phyloP scores from a whole-genome alignment of 2,797 vertebrate genomes.

The Sebastes taczanowskii region DNA sequence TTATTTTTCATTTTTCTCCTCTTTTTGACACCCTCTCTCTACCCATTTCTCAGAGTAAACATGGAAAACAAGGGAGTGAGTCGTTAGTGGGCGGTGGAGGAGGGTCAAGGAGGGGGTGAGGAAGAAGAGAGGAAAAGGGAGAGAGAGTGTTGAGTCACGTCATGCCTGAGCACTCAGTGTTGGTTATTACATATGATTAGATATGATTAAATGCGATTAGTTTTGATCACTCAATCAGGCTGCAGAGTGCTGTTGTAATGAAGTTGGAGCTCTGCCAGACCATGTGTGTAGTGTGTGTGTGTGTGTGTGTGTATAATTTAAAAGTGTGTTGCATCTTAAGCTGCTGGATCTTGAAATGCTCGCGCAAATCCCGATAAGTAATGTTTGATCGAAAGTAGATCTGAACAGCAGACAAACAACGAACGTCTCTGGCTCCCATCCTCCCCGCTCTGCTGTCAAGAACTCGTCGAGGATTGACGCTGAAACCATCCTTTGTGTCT shows the following conservation, averaged over 20 bases:
- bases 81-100: not conserved
- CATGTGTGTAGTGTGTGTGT: not conserved
- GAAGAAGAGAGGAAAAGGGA: not conserved
- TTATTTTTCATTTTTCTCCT: not conserved
- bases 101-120: conserved; percentile 38
- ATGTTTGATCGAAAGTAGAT: conserved; percentile 38
- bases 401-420: conserved; percentile 11
- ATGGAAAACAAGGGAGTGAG: not conserved
- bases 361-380: conserved; percentile 30
- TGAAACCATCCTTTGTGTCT: not conserved
- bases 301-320: not conserved
- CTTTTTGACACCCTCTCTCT: conserved; percentile 1
- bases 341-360: conserved; percentile 27
- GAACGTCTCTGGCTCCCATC: not conserved
- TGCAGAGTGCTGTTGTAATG: conserved; percentile 62
- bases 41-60: not conserved
- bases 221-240: conserved; percentile 77
- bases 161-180: conserved; percentile 59
- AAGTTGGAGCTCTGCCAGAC: conserved; percentile 59
- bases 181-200: conserved; percentile 75
- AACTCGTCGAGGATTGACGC: not conserved
- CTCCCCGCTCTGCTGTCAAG: not conserved
- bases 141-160: conserved; percentile 25
- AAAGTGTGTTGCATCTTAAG: conserved; percentile 21
- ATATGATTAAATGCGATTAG: conserved; percentile 75